Percentiles rank a stretch among this genome's conserved stretches.
Conservation (phyloP, 1,140 invertebrate species). For the Phocides pigmalion region DNA sequence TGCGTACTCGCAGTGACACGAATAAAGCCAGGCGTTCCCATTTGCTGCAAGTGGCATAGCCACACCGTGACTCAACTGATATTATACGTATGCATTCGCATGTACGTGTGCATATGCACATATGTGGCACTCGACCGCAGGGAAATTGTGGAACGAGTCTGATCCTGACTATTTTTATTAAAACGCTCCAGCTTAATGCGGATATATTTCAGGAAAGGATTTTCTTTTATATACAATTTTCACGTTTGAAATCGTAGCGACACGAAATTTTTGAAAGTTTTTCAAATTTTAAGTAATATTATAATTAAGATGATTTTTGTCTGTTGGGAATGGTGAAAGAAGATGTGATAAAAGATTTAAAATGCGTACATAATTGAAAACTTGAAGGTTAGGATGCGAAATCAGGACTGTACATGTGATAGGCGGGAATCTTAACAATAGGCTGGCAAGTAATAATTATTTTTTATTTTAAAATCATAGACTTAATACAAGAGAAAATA, state of each 20-base stretch:
- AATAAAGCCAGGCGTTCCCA: slow-evolving; percentile 11
- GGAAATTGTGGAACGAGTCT: slow-evolving; percentile 29
- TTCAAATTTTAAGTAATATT: too few relatives aligned
- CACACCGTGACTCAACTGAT: slow-evolving; percentile 25
- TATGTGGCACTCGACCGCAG: slow-evolving; percentile 25
- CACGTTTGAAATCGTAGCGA: slow-evolving; percentile 3
- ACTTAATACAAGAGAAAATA: too few relatives aligned
- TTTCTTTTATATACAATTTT: slow-evolving; percentile 16
- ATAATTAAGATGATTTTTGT: too few relatives aligned
- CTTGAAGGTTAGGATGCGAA: too few relatives aligned
- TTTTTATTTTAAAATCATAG: too few relatives aligned
- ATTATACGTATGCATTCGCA: background rate
- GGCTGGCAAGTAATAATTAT: too few relatives aligned
- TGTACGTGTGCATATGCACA: background rate
- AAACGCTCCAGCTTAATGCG: slow-evolving; percentile 16
- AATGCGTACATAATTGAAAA: too few relatives aligned
- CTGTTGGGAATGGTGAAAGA: too few relatives aligned
- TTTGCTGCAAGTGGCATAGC: slow-evolving; percentile 28
- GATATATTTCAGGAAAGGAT: slow-evolving; percentile 12
- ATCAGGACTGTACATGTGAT: too few relatives aligned
- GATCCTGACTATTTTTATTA: slow-evolving; percentile 30
- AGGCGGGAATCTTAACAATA: too few relatives aligned
- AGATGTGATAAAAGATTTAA: too few relatives aligned
- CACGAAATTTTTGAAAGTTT: too few relatives aligned
- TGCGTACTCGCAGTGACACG: background rate